Evolutionary conservation across 2,797 vertebrate species (phyloP).

Genomic region (Sciurus carolinensis): DNA sequence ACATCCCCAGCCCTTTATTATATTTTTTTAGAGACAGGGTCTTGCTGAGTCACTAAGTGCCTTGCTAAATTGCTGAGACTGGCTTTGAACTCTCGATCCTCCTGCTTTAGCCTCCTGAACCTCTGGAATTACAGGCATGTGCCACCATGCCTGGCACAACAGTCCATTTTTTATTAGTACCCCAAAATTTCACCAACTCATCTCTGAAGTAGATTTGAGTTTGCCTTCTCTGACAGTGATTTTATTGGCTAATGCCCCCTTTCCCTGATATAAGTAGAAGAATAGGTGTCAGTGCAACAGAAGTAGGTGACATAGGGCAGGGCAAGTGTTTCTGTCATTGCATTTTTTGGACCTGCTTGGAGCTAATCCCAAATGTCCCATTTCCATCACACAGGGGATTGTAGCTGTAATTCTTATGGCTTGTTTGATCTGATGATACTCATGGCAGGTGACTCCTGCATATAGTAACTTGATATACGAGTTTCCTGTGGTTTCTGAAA

Average conservation of each 20-base stretch:
- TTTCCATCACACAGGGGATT: background rate
- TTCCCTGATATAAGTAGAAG: background rate
- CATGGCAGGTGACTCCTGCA: background rate
- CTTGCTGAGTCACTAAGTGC: no score
- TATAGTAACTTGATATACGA: background rate
- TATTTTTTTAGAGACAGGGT: no score
- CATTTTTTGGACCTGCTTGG: background rate
- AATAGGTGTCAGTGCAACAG: background rate
- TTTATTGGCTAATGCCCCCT: background rate
- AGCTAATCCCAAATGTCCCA: background rate
- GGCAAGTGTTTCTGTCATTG: background rate
- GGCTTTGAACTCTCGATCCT: no score
- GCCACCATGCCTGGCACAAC: no score
- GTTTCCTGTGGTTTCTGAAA: background rate
- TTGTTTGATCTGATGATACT: background rate
- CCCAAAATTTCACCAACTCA: background rate
- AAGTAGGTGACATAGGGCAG: background rate
- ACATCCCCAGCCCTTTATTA: no score
- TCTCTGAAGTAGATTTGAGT: background rate
- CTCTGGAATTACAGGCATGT: no score
- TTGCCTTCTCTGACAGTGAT: conserved; percentile 15
- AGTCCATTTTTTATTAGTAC: background rate
- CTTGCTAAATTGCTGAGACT: no score
- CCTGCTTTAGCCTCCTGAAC: no score
- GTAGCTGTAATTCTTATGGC: background rate